Evolutionary conservation across 2,113 vertebrate genomes (phyloP).

Genomic region (Falcunculus frontatus): DNA sequence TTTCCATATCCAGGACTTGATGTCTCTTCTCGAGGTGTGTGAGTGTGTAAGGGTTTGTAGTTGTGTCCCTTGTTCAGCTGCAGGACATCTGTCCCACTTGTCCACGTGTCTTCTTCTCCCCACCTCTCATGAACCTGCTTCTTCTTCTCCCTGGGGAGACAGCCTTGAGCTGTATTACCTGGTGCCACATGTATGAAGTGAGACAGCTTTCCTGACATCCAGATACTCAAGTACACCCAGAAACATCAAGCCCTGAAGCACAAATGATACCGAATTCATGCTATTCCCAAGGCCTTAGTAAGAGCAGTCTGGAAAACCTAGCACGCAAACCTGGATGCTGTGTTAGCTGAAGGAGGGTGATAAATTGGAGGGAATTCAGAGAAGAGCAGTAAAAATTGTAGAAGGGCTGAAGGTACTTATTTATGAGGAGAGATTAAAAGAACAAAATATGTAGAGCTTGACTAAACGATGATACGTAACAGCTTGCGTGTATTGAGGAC

Average conservation of each 20-base stretch:
- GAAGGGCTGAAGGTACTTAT: not conserved
- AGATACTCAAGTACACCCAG: not conserved
- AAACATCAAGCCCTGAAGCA: not conserved
- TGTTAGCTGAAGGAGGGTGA: not conserved
- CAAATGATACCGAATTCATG: not conserved
- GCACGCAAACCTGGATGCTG: not conserved
- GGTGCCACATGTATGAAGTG: not conserved
- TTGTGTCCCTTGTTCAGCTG: not conserved
- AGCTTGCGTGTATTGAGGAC: not conserved
- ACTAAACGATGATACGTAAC: not conserved
- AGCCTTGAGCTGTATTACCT: not conserved
- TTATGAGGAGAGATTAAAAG: slow-evolving; percentile 30
- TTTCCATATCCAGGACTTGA: not conserved
- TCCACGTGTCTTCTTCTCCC: not conserved
- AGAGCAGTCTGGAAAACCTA: slow-evolving; percentile 1
- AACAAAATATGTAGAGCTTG: slow-evolving; percentile 26
- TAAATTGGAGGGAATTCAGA: slow-evolving; percentile 24
- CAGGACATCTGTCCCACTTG: not conserved
- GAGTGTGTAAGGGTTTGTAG: not conserved
- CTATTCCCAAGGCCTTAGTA: not conserved
- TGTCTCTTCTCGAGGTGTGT: not conserved
- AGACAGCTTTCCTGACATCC: not conserved
- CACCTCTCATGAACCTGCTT: not conserved
- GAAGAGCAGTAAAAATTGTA: slow-evolving; percentile 21
- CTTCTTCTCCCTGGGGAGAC: not conserved